A percentile compares a stretch with the other conserved stretches of the same genome.
phyloP scores from a whole-genome alignment of 2,797 vertebrate genomes.

The Agapornis canus region DNA sequence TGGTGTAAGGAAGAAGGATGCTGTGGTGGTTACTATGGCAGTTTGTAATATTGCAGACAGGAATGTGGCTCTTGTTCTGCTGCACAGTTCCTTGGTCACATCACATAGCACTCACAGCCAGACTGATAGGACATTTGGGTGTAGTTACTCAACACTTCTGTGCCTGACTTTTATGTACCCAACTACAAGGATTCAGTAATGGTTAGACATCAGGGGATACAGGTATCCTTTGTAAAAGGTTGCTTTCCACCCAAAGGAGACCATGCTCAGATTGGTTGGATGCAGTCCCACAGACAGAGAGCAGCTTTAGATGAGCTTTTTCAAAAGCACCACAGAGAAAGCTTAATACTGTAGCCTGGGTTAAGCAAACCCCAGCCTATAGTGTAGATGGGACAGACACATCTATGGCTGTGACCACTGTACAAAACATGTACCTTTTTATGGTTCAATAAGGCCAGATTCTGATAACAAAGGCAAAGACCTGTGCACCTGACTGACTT shows the following conservation, averaged over 20 bases:
- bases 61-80: background rate
- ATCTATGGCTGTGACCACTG: background rate
- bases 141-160: background rate
- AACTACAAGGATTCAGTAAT: background rate
- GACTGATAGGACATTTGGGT: background rate
- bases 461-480: background rate
- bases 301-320: background rate
- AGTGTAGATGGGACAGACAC: background rate
- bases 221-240: background rate
- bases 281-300: background rate
- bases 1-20: background rate
- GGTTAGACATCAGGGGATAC: background rate
- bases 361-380: background rate
- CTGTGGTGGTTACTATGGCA: fast-evolving
- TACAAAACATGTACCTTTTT: background rate
- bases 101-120: background rate
- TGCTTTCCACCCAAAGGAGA: background rate
- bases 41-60: background rate
- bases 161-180: background rate
- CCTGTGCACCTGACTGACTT: background rate
- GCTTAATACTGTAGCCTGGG: background rate
- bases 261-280: background rate
- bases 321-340: background rate
- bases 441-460: background rate
- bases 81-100: background rate